These are phyloP conservation scores for Perca flavescens DNA, from an alignment of 2,113 vertebrate species.

Conservation along the genomic window DNA sequence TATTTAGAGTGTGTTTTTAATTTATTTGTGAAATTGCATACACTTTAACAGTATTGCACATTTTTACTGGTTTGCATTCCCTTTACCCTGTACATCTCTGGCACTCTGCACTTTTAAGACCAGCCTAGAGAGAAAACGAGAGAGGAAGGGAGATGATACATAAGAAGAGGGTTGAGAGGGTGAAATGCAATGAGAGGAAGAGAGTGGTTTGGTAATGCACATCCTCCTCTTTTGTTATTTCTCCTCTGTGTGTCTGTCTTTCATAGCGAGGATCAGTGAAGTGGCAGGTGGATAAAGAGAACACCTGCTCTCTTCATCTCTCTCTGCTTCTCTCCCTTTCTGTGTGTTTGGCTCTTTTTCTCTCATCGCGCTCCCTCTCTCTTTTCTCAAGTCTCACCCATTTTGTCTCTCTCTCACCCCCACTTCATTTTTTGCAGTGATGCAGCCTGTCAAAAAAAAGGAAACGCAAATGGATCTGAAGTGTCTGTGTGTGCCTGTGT, in stretches of 20 bases:
- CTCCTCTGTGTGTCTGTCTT: conserved; percentile 65
- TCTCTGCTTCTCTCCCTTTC: conserved; percentile 37
- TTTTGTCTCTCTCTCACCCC: conserved; percentile 61
- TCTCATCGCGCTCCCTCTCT: conserved; percentile 26
- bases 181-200: conserved; percentile 48
- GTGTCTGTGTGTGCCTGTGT: conserved; percentile 44
- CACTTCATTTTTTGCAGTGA: conserved; percentile 65
- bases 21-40: background rate
- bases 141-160: conserved; percentile 45
- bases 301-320: conserved; percentile 81
- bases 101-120: conserved; percentile 36
- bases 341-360: conserved; percentile 32
- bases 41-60: conserved; percentile 3
- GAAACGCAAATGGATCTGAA: conserved; percentile 72
- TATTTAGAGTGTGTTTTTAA: background rate
- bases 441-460: conserved; percentile 69
- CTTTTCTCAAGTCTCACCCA: conserved; percentile 61
- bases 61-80: conserved; percentile 18
- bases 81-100: background rate
- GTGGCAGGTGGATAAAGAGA: conserved; percentile 82
- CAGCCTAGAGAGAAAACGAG: conserved; percentile 30
- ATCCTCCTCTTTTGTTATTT: conserved; percentile 65
- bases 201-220: conserved; percentile 72
- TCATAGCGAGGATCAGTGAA: conserved; percentile 76
- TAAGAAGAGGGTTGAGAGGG: conserved; percentile 46